Evolutionary conservation across 2,113 vertebrate genomes (phyloP).

Genomic region (Chamaea fasciata): DNA sequence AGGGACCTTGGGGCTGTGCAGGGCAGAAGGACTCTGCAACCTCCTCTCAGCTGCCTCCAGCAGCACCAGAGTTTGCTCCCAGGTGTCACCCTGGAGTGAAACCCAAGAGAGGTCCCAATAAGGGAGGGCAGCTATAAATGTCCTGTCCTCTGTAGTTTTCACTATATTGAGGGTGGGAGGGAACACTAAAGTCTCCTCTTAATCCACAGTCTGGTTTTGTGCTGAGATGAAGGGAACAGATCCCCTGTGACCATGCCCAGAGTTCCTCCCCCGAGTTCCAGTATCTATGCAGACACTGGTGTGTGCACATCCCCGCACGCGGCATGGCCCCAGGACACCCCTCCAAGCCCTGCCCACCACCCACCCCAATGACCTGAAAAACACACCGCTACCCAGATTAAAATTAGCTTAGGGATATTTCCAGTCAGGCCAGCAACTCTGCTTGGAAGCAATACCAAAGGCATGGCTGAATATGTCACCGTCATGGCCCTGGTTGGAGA

Average conservation of each 20-base stretch:
- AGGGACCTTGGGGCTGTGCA: background rate
- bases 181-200: conserved; percentile 59
- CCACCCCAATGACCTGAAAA: background rate
- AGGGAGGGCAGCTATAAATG: conserved; percentile 2
- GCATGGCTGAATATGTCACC: background rate
- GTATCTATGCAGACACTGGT: fast-evolving
- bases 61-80: background rate
- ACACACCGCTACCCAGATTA: background rate
- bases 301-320: background rate
- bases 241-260: background rate
- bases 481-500: fast-evolving
- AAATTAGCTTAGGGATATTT: conserved; percentile 21
- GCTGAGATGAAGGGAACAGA: background rate
- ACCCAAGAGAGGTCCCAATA: background rate
- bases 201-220: conserved; percentile 2
- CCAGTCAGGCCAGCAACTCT: background rate
- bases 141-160: background rate
- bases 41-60: background rate
- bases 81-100: background rate
- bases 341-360: background rate
- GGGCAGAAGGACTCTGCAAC: background rate
- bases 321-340: background rate
- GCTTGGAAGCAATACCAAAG: background rate
- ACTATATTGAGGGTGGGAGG: background rate
- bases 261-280: background rate